Base-by-base conservation (phyloP, 2,888 invertebrate species). In the Oligia latruncula region DNA sequence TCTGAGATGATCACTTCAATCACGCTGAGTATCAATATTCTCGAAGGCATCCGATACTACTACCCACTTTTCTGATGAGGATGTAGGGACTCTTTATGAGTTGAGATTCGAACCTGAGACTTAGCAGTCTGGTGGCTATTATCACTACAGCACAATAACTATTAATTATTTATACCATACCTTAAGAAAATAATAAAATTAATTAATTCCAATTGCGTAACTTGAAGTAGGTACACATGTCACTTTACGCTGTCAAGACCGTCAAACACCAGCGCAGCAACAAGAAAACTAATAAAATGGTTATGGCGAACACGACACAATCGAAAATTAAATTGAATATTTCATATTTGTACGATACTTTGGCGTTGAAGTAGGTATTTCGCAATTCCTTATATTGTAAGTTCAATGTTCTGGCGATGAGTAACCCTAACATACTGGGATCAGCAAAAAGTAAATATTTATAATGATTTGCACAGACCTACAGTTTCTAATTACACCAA, bases 371-470 rank as follows among this genome's bases (percentile, higher is more conserved):
- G 71, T 60, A 77, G 55, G 17, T 74, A 52, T 84, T 75, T 78
- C 52, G 70, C 49, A 84, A 83, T 67, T 46, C 66, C 68, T 40
- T 64, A 68, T 64, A 75, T n/a, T 81, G 64, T 43, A 65, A 74
- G 77, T 82, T 84, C 83, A 83, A 60, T 62, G 76, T 67, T 64
- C 71, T n/a, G 65, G 40, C 60, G 67, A 86, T 82, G 76, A 73
- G 62, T 62, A 86, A 76, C 4, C 43, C 29, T 43, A 74, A 77
- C 20, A 66, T 77, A 52, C 4, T 66, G 49, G 29, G 29, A 73
- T 87, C 87, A 78, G 78, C 87, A 75, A 73, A 83, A 87, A 40
- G 11, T 62, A 83, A 40, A 8, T 65, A 62, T 73, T 80, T 35
- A 17, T 70, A 52, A 65, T 71, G 55, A 71, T 17, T 73, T 62